Evolutionary conservation across 1,140 invertebrate genomes (phyloP).

Genomic region (Trachelipus rathkii): DNA sequence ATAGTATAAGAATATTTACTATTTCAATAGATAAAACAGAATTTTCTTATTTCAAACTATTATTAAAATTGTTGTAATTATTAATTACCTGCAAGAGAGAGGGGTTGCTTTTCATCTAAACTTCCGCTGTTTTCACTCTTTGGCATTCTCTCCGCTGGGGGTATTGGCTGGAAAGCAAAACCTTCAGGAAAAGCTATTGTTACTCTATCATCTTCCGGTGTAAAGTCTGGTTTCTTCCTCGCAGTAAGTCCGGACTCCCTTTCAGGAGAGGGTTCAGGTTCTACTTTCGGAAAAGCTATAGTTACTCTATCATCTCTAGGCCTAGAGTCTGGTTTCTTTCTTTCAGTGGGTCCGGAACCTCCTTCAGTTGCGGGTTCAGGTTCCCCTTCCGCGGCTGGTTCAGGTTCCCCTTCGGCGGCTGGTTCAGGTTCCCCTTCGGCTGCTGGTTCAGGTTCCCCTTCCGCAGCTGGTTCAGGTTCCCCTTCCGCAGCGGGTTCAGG

Average conservation of each 20-base stretch:
- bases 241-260: background rate
- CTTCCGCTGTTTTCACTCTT: too few relatives aligned
- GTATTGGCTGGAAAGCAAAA: too few relatives aligned
- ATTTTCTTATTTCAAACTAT: too few relatives aligned
- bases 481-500: background rate
- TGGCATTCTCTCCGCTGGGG: too few relatives aligned
- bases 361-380: slow-evolving; percentile 17
- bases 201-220: background rate
- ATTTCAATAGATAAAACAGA: background rate
- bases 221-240: background rate
- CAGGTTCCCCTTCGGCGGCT: slow-evolving; percentile 52
- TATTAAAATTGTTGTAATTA: too few relatives aligned
- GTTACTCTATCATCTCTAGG: background rate
- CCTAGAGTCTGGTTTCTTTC: background rate
- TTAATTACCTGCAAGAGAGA: background rate
- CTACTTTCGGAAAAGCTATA: background rate
- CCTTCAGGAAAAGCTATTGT: too few relatives aligned
- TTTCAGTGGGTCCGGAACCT: too few relatives aligned
- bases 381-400: slow-evolving; percentile 46
- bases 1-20: too few relatives aligned
- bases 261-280: background rate
- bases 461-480: background rate
- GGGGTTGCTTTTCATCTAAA: background rate
- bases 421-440: slow-evolving; percentile 49
- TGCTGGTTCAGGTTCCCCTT: slow-evolving; percentile 47